Percentiles rank a stretch among this genome's conserved stretches.
These are phyloP conservation scores for Poeciliopsis turneri DNA, from an alignment of 2,797 vertebrate genomes.

Conservation along the genomic window DNA sequence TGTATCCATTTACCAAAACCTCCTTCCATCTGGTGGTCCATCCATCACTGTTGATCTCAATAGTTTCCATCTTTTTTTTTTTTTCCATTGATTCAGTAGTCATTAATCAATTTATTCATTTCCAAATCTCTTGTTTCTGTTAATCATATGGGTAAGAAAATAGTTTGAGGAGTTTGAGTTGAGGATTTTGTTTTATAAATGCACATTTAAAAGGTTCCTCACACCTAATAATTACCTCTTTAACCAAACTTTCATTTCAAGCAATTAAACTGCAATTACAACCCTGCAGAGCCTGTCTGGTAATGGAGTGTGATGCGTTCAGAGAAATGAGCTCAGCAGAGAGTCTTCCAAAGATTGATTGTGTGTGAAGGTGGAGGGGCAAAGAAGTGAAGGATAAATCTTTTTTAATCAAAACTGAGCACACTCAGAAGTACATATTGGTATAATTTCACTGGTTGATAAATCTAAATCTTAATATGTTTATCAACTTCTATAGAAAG, in stretches of 20 bases:
- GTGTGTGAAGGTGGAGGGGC: slow-evolving; percentile 4
- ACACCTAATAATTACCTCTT: slow-evolving; percentile 41
- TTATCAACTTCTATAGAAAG: not conserved
- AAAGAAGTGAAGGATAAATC: slow-evolving; percentile 8
- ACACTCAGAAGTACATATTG: not conserved
- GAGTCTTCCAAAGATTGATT: slow-evolving; percentile 31
- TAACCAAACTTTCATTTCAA: slow-evolving; percentile 54
- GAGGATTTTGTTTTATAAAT: slow-evolving; percentile 2
- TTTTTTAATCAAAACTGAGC: not conserved
- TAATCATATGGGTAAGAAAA: not conserved
- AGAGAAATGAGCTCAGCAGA: slow-evolving; percentile 45
- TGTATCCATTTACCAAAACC: not conserved
- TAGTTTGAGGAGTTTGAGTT: not conserved
- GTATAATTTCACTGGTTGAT: not conserved
- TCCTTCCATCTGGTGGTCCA: not conserved
- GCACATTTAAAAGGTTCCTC: slow-evolving; percentile 22
- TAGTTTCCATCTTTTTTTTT: no score
- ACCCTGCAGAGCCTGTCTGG: slow-evolving; percentile 54
- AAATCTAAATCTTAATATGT: not conserved
- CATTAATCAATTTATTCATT: not conserved
- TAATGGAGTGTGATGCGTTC: slow-evolving; percentile 59
- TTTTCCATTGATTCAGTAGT: not conserved
- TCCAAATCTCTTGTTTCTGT: not conserved
- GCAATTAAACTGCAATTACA: slow-evolving; percentile 64
- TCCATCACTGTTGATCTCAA: not conserved